These are phyloP conservation scores for Tetramorium simillimum DNA, from an alignment of 1,140 invertebrate species.

Conservation along the genomic window DNA sequence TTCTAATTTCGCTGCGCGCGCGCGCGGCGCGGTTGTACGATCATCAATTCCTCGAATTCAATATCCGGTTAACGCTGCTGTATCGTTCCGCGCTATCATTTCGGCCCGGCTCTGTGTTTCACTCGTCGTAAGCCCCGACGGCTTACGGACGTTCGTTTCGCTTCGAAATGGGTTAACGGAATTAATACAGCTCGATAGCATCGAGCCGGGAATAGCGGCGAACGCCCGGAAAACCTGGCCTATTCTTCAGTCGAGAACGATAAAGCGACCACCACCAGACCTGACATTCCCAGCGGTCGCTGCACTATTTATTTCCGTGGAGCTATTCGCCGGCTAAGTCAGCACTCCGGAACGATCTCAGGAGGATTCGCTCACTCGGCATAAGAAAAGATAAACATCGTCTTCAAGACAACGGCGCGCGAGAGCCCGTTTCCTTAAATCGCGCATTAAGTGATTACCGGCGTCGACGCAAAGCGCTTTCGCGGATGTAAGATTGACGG, in stretches of 20 bases:
- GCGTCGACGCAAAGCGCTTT: neutral
- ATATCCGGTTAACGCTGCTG: slow-evolving; percentile 22
- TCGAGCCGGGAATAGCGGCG: slow-evolving; percentile 33
- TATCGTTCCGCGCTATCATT: slow-evolving; percentile 32
- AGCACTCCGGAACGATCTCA: slow-evolving; percentile 20
- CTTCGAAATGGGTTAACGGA: slow-evolving; percentile 52
- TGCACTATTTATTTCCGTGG: slow-evolving; percentile 51
- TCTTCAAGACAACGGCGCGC: neutral
- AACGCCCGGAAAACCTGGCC: slow-evolving; percentile 46
- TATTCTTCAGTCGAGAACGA: slow-evolving; percentile 58
- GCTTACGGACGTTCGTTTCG: slow-evolving; percentile 49
- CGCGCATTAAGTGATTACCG: slow-evolving; percentile 25
- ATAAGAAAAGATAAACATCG: slow-evolving; percentile 46
- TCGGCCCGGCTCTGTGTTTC: neutral
- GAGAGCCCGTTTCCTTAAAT: neutral
- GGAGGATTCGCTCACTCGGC: slow-evolving; percentile 14
- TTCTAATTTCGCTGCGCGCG: slow-evolving; percentile 24
- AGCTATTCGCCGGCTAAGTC: slow-evolving; percentile 42
- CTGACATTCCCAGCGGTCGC: slow-evolving; percentile 56
- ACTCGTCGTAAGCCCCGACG: slow-evolving; percentile 28
- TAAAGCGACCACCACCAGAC: slow-evolving; percentile 38
- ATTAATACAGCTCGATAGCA: slow-evolving; percentile 60
- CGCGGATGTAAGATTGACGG: neutral
- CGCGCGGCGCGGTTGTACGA: neutral
- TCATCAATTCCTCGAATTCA: slow-evolving; percentile 51